Conservation (phyloP, 2,888 invertebrate species). For the Acronicta alni region DNA sequence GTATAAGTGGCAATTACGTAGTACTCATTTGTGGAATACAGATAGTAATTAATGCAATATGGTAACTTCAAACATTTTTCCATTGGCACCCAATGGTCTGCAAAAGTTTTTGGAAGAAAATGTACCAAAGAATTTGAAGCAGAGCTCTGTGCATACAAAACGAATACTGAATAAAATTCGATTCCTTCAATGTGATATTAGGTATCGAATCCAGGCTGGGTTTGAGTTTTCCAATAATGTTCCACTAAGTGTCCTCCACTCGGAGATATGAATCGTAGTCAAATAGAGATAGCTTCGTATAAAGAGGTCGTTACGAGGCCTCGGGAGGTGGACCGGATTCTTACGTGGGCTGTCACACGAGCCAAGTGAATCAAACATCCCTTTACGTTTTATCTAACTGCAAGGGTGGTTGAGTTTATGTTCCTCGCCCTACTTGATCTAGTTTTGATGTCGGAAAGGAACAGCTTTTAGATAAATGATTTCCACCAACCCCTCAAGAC, state of each 20-base stretch:
- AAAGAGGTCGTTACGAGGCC: slow-evolving; percentile 82
- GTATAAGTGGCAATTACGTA: slow-evolving; percentile 58
- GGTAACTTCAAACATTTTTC: slow-evolving; percentile 44
- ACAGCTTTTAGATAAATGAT: slow-evolving; percentile 87
- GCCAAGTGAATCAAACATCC: slow-evolving; percentile 84
- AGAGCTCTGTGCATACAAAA: slow-evolving; percentile 23
- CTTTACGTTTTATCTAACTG: slow-evolving; percentile 87
- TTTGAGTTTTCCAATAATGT: slow-evolving; percentile 82
- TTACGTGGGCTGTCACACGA: slow-evolving; percentile 81
- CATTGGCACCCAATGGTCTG: background rate
- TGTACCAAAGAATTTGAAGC: slow-evolving; percentile 9
- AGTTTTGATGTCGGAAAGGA: slow-evolving; percentile 87
- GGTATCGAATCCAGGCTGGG: slow-evolving; percentile 61
- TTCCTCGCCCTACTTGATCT: slow-evolving; percentile 86
- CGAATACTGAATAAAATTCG: slow-evolving; percentile 47
- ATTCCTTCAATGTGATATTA: slow-evolving; percentile 43
- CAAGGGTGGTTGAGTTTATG: slow-evolving; percentile 87
- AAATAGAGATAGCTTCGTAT: slow-evolving; percentile 83
- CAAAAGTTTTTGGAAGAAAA: slow-evolving; percentile 17
- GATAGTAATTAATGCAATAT: slow-evolving; percentile 56
- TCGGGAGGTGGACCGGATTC: slow-evolving; percentile 57
- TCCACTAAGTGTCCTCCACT: slow-evolving; percentile 77
- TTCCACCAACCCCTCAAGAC: slow-evolving; percentile 65
- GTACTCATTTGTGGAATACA: slow-evolving; percentile 57
- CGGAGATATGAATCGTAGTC: slow-evolving; percentile 83